phyloP scores from a whole-genome alignment of 2,113 vertebrate species.

The Ivindomyrus marchei region DNA sequence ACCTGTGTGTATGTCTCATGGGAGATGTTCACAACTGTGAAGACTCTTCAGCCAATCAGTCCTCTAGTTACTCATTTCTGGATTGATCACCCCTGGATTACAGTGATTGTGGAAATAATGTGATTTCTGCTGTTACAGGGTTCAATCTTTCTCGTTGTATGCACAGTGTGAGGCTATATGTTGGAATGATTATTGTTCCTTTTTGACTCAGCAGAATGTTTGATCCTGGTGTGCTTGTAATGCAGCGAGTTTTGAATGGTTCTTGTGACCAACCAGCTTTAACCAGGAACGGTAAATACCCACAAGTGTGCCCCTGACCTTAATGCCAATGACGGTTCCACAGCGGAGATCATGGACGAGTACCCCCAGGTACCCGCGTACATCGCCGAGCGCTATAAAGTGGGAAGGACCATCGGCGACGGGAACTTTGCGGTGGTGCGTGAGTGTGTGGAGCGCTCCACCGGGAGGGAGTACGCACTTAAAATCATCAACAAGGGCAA shows the following conservation, averaged over 20 bases:
- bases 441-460: slow-evolving; percentile 95
- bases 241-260: background rate
- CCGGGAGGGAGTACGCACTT: slow-evolving; percentile 88
- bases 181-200: background rate
- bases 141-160: background rate
- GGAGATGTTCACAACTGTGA: background rate
- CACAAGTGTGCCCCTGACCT: background rate
- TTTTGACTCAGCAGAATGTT: background rate
- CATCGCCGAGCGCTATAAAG: slow-evolving; percentile 91
- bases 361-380: slow-evolving; percentile 76
- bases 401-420: slow-evolving; percentile 88
- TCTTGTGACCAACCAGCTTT: background rate
- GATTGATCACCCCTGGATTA: background rate
- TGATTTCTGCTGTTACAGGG: background rate
- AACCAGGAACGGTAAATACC: background rate
- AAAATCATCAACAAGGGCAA: slow-evolving; percentile 98
- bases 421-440: slow-evolving; percentile 96
- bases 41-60: no score
- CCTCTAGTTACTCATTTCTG: no score
- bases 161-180: background rate
- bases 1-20: background rate
- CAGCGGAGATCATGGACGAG: slow-evolving; percentile 79
- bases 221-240: background rate
- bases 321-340: background rate
- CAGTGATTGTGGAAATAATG: background rate